A percentile compares a stretch with the other conserved stretches of the same genome.
These are phyloP conservation scores for Hassar affinis DNA, from an alignment of 2,113 vertebrate species.

Conservation along the genomic window DNA sequence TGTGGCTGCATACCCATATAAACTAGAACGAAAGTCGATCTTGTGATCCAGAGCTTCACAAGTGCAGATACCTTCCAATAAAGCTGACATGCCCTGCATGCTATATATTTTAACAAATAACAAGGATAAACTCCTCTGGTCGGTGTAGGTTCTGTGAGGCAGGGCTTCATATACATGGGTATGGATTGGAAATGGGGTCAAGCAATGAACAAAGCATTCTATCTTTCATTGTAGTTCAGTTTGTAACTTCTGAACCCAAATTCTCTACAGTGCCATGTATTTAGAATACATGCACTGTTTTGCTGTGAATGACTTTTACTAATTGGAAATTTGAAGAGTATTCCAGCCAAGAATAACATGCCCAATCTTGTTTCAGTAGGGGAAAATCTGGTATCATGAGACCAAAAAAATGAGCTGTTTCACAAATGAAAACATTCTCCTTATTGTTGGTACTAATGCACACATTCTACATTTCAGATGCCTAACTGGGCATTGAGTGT, in stretches of 20 bases:
- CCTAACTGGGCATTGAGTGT: background rate
- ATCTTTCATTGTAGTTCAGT: background rate
- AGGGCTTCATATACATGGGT: background rate
- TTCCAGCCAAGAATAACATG: constrained; percentile 6
- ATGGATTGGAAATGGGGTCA: background rate
- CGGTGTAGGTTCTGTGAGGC: background rate
- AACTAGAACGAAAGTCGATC: background rate
- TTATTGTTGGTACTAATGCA: background rate
- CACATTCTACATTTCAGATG: background rate
- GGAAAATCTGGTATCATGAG: background rate
- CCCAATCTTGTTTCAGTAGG: background rate
- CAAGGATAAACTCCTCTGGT: background rate
- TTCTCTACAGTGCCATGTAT: background rate
- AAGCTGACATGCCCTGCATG: background rate
- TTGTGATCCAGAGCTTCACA: background rate
- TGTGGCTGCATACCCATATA: background rate
- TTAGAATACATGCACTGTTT: background rate
- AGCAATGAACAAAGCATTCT: background rate
- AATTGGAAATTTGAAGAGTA: too few relatives aligned
- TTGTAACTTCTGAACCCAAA: background rate
- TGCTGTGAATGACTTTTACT: background rate
- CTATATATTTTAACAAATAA: background rate
- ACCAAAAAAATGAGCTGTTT: background rate
- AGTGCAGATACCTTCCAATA: background rate
- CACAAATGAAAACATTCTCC: background rate